Percentiles rank a stretch among this genome's conserved stretches.
These are phyloP conservation scores for Andrena minutula DNA, from an alignment of 2,888 invertebrate species.

Conservation along the genomic window DNA sequence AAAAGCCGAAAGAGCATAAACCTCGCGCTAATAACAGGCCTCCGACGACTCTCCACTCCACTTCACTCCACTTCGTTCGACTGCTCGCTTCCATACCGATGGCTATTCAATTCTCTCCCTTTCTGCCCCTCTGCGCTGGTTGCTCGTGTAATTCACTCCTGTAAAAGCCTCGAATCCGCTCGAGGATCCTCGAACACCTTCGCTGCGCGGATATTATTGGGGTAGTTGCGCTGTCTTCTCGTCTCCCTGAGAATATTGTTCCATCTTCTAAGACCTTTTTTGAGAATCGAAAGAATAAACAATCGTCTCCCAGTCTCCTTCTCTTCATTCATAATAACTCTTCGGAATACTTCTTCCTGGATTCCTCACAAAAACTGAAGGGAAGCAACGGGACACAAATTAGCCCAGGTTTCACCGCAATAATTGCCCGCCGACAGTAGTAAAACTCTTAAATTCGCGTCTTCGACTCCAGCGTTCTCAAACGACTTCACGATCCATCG, in stretches of 20 bases:
- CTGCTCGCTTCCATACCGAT: slow-evolving; percentile 65
- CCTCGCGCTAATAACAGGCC: slow-evolving; percentile 84
- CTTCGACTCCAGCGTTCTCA: neutral
- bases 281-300: neutral
- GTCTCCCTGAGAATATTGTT: too few species aligned
- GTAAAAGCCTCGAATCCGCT: neutral
- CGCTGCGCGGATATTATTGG: neutral
- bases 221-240: too few species aligned
- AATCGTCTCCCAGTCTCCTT: slow-evolving; percentile 27
- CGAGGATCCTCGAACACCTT: neutral
- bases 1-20: slow-evolving; percentile 84
- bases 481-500: slow-evolving; percentile 10
- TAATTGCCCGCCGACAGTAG: slow-evolving; percentile 43
- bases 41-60: slow-evolving; percentile 79
- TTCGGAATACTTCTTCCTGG: slow-evolving; percentile 16
- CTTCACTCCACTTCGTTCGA: slow-evolving; percentile 77
- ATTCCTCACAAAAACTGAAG: slow-evolving; percentile 9
- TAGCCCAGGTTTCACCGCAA: slow-evolving; percentile 44
- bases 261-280: too few species aligned
- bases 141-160: slow-evolving; percentile 9
- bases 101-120: slow-evolving; percentile 41
- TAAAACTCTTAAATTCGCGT: slow-evolving; percentile 48
- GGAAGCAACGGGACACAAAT: neutral
- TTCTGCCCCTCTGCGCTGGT: slow-evolving; percentile 35
- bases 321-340: slow-evolving; percentile 29